Evolutionary conservation across 1,140 invertebrate species (phyloP).

Genomic region (Lasioglossum baleicum): DNA sequence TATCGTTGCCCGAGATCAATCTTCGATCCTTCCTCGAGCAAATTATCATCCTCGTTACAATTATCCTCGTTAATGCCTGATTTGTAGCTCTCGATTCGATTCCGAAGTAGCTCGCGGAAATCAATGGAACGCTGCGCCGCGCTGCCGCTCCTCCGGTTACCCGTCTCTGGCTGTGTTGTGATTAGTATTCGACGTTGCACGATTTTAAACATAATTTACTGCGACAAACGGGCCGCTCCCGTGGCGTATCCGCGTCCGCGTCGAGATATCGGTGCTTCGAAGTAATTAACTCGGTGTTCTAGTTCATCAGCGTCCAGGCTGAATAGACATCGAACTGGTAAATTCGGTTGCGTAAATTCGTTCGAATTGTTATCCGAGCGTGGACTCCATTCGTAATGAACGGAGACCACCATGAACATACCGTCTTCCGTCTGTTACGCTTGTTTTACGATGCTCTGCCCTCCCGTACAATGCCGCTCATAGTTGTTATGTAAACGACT

Average conservation of each 20-base stretch:
- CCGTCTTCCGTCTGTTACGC: background rate
- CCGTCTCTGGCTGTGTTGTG: background rate
- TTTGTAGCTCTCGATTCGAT: background rate
- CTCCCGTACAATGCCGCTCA: too few relatives aligned
- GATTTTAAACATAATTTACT: constrained; percentile 17
- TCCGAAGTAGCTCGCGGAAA: background rate
- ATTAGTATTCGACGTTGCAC: background rate
- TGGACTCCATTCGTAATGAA: background rate
- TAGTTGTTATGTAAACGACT: too few relatives aligned
- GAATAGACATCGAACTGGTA: constrained; percentile 15
- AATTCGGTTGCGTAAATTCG: constrained; percentile 26
- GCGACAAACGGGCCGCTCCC: constrained; percentile 25
- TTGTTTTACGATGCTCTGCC: too few relatives aligned
- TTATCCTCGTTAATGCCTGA: background rate
- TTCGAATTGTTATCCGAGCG: background rate
- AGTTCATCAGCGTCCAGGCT: constrained; percentile 21
- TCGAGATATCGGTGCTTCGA: background rate
- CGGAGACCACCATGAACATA: background rate
- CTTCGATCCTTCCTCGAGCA: background rate
- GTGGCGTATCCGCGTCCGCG: background rate
- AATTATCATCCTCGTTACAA: background rate
- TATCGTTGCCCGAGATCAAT: background rate
- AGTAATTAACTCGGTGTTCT: constrained; percentile 20
- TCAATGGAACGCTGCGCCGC: background rate
- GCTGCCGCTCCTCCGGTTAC: background rate